Percentiles rank a stretch among this genome's conserved stretches.
These are phyloP conservation scores for Drosophila lini DNA, from an alignment of 1,140 invertebrate species.

Conservation along the genomic window DNA sequence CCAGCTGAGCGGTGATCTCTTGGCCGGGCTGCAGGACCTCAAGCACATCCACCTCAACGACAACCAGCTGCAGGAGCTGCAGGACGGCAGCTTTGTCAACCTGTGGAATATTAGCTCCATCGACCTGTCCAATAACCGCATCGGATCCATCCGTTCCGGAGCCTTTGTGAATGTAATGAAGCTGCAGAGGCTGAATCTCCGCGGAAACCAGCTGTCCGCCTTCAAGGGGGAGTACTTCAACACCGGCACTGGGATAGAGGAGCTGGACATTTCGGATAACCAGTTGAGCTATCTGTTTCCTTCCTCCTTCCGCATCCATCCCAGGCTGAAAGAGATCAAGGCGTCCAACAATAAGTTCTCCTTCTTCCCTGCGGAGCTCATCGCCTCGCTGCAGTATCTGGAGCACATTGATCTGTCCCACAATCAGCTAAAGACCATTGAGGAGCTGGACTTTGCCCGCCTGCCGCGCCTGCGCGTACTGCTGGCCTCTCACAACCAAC, in stretches of 20 bases:
- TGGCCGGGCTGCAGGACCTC: conserved; percentile 88
- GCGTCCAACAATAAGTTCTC: conserved; percentile 91
- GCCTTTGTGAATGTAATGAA: conserved; percentile 89
- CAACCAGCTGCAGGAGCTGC: conserved; percentile 89
- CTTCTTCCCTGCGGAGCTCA: conserved; percentile 92
- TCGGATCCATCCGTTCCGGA: conserved; percentile 89
- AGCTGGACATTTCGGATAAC: conserved; percentile 91
- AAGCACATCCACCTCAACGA: conserved; percentile 88
- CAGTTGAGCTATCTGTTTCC: conserved; percentile 91
- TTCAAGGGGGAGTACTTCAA: conserved; percentile 93
- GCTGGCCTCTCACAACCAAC: conserved; percentile 89
- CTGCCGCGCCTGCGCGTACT: conserved; percentile 89
- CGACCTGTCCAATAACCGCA: conserved; percentile 91
- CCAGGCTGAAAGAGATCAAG: conserved; percentile 88
- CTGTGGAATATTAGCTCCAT: conserved; percentile 89
- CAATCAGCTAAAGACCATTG: conserved; percentile 91
- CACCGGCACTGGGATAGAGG: conserved; percentile 89
- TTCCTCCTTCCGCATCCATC: conserved; percentile 92
- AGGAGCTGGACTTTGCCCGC: conserved; percentile 93
- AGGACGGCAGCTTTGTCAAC: conserved; percentile 89
- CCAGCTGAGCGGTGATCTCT: conserved; percentile 88
- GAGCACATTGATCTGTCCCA: conserved; percentile 90
- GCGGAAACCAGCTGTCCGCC: conserved; percentile 89
- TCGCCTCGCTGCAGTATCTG: conserved; percentile 90
- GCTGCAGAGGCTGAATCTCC: conserved; percentile 88